Evolutionary conservation across 2,888 invertebrate species (phyloP).

Genomic region (Tachina fera): DNA sequence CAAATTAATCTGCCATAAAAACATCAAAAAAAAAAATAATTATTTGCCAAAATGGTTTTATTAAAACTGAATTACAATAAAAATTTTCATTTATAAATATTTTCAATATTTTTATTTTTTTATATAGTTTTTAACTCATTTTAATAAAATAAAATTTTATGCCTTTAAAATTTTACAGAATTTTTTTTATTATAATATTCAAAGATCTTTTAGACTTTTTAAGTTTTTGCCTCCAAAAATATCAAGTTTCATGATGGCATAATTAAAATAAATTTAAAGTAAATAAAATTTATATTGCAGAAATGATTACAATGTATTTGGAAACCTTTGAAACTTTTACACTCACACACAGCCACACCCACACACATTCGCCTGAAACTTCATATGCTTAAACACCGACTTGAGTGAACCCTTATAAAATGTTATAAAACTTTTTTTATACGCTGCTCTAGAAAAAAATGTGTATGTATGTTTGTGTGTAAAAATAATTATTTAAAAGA

Average conservation of each 20-base stretch:
- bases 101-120: too few species aligned
- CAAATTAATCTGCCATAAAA: too few species aligned
- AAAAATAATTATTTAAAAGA: conserved; percentile 3
- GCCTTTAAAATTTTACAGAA: too few species aligned
- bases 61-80: too few species aligned
- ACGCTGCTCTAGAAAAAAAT: neutral
- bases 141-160: too few species aligned
- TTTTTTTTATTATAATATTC: too few species aligned
- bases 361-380: neutral
- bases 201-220: too few species aligned
- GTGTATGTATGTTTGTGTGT: neutral
- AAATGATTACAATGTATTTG: neutral
- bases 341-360: neutral
- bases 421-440: neutral
- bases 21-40: too few species aligned
- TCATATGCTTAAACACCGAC: neutral
- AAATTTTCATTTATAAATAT: too few species aligned
- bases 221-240: neutral
- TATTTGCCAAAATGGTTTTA: too few species aligned
- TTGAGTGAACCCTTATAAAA: neutral
- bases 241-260: neutral
- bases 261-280: neutral
- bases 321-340: neutral
- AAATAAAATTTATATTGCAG: neutral
- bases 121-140: too few species aligned